Conservation (phyloP, 2,113 vertebrate genomes). For the Thomomys bottae region DNA sequence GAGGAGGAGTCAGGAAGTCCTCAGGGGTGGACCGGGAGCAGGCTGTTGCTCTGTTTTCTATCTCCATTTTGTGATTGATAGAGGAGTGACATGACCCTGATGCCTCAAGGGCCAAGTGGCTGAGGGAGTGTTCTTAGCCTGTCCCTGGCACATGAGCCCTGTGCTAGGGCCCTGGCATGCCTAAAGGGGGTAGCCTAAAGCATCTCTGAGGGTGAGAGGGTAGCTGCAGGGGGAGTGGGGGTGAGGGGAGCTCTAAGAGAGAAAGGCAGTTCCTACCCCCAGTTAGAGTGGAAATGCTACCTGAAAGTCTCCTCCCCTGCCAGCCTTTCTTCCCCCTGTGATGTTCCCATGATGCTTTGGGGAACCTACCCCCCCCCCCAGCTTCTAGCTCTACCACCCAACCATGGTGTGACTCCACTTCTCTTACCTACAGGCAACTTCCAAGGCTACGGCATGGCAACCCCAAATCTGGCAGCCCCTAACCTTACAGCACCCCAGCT, state of each 20-base stretch:
- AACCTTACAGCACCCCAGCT: constrained; percentile 86
- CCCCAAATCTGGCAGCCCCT: constrained; percentile 89
- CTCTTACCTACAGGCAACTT: constrained; percentile 87
- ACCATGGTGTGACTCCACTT: background rate
- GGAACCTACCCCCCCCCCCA: background rate
- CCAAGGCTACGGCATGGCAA: constrained; percentile 76
- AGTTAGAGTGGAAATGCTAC: background rate
- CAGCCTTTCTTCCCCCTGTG: background rate
- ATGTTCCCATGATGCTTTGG: background rate
- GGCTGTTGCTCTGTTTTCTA: background rate
- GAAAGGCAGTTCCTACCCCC: background rate
- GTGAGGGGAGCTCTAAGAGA: background rate
- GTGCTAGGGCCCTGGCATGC: background rate
- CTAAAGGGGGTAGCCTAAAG: background rate
- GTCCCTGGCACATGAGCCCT: background rate
- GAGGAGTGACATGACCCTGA: background rate
- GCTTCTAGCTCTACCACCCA: background rate
- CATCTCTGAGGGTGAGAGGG: background rate
- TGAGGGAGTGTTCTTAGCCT: no score
- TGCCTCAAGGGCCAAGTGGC: background rate
- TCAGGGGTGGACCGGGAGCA: background rate
- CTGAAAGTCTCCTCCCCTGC: background rate
- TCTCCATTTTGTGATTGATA: background rate
- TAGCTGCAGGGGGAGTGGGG: no score
- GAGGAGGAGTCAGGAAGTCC: background rate